These are phyloP conservation scores for Brachypodius melanocephalos DNA, from an alignment of 2,113 vertebrate species.

Conservation along the genomic window DNA sequence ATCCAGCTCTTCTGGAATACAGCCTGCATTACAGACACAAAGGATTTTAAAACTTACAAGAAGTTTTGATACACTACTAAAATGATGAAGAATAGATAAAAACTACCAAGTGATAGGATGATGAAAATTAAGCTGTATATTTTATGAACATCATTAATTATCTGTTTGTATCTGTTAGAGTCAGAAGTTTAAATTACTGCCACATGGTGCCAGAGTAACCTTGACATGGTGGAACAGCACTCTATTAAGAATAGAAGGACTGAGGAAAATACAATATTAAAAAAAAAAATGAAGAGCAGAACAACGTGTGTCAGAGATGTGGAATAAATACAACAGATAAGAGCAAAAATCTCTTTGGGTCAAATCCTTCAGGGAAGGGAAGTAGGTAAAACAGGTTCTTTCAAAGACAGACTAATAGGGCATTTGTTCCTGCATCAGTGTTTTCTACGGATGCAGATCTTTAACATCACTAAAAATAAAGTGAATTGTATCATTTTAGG, in stretches of 20 bases:
- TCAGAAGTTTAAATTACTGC: background rate
- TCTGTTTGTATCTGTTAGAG: background rate
- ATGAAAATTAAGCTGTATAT: background rate
- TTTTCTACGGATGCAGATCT: background rate
- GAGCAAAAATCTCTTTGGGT: background rate
- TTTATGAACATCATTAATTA: background rate
- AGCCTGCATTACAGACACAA: background rate
- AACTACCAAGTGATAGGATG: background rate
- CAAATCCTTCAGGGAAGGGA: background rate
- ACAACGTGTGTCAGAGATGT: background rate
- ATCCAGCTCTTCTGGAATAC: background rate
- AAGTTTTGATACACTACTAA: background rate
- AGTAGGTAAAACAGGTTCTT: background rate
- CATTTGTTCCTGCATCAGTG: background rate
- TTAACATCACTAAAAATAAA: background rate
- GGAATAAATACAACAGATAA: background rate
- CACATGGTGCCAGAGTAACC: background rate
- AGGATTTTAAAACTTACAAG: background rate
- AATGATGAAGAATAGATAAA: background rate
- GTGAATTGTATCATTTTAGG: background rate
- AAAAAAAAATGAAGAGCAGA: background rate
- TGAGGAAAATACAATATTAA: background rate
- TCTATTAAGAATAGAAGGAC: background rate
- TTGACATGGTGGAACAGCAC: background rate
- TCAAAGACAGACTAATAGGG: background rate